Evolutionary conservation across 2,888 invertebrate genomes (phyloP).

Genomic region (Stenichneumon culpator): DNA sequence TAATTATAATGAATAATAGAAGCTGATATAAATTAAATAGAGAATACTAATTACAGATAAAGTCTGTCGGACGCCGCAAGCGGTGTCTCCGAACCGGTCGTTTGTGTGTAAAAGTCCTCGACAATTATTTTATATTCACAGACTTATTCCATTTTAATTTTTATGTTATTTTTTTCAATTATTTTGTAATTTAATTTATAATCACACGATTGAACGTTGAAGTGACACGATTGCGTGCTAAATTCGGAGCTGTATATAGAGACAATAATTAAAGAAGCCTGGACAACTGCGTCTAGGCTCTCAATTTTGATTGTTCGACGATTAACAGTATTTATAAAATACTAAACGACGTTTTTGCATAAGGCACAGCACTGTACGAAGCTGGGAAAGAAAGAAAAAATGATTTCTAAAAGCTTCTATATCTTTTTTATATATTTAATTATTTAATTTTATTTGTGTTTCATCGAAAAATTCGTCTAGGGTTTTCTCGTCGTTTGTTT

Average conservation of each 20-base stretch:
- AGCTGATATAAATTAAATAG: conserved; percentile 68
- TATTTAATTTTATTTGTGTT: conserved; percentile 33
- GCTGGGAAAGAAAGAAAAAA: conserved; percentile 43
- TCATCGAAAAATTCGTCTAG: conserved; percentile 52
- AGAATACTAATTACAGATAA: conserved; percentile 68
- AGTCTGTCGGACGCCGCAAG: conserved; percentile 50
- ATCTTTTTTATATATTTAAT: conserved; percentile 13
- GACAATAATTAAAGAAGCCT: conserved; percentile 78
- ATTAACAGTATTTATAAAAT: conserved; percentile 42
- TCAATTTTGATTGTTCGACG: conserved; percentile 77
- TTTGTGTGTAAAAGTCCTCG: conserved; percentile 27
- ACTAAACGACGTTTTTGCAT: conserved; percentile 61
- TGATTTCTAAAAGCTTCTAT: conserved; percentile 36
- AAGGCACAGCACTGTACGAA: conserved; percentile 67
- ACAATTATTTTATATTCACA: conserved; percentile 24
- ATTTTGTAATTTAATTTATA: conserved; percentile 10
- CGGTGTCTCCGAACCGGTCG: conserved; percentile 31
- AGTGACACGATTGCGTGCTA: conserved; percentile 35
- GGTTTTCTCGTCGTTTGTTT: conserved; percentile 48
- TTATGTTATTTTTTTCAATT: conserved; percentile 36
- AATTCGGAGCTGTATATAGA: conserved; percentile 42
- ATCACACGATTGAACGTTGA: conserved; percentile 38
- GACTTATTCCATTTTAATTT: conserved; percentile 21
- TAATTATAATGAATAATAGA: conserved; percentile 51
- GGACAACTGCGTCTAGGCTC: conserved; percentile 77